Evolutionary conservation across 2,888 invertebrate genomes (phyloP).

Genomic region (Lasioglossum leucozonium): DNA sequence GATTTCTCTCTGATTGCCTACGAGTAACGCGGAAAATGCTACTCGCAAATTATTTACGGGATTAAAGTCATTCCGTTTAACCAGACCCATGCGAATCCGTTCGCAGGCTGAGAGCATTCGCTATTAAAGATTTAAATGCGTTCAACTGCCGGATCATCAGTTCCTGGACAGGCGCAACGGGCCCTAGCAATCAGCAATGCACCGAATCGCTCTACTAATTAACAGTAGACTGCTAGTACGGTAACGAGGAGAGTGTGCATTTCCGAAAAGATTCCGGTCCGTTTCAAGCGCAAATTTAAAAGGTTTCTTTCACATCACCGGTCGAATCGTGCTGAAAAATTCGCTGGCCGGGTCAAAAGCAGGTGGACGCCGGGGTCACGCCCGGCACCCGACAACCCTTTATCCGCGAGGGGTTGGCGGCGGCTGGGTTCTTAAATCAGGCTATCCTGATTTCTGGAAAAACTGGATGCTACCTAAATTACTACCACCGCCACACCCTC

Average conservation of each 20-base stretch:
- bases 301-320: background rate
- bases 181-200: background rate
- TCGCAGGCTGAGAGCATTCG: background rate
- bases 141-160: background rate
- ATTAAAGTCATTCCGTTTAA: background rate
- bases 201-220: conserved; percentile 14
- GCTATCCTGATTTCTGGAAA: conserved; percentile 46
- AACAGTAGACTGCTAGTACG: background rate
- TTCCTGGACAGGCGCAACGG: background rate
- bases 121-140: background rate
- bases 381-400: background rate
- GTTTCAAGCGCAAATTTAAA: conserved; percentile 16
- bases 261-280: background rate
- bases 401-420: background rate
- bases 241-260: background rate
- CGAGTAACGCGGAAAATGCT: background rate
- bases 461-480: conserved; percentile 54
- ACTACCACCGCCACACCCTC: conserved; percentile 9
- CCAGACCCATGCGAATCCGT: background rate
- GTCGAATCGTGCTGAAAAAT: conserved; percentile 7
- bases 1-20: background rate
- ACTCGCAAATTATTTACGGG: background rate
- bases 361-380: background rate
- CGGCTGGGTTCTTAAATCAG: conserved; percentile 44
- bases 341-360: background rate